Evolutionary conservation across 1,140 invertebrate species (phyloP).

Genomic region (Brachionus asplanchnoidis): DNA sequence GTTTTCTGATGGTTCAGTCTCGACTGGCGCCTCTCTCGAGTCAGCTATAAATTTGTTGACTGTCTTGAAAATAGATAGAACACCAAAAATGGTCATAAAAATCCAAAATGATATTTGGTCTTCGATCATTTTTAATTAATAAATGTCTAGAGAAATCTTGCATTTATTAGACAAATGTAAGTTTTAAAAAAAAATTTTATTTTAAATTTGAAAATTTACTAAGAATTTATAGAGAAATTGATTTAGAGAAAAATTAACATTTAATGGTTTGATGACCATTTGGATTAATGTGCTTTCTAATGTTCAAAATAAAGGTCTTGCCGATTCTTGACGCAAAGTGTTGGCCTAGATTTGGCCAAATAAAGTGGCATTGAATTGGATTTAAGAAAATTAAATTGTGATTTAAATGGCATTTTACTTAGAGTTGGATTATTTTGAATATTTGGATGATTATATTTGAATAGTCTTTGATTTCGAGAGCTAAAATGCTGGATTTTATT

Average conservation of each 20-base stretch:
- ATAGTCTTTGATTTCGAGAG: background rate
- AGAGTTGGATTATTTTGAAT: background rate
- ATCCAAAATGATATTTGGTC: conserved; percentile 31
- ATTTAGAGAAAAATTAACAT: background rate
- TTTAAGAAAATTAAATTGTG: background rate
- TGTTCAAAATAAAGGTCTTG: background rate
- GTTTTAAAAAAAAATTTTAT: background rate
- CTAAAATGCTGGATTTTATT: background rate
- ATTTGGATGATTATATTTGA: background rate
- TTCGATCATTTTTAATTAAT: conserved; percentile 16
- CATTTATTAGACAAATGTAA: background rate
- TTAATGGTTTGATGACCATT: background rate
- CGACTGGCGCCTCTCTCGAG: background rate
- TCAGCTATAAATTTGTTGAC: conserved; percentile 1
- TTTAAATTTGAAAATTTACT: background rate
- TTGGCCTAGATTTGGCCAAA: background rate
- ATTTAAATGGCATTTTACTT: background rate
- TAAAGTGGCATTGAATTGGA: background rate
- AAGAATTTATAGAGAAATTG: background rate
- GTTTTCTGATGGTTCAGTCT: background rate
- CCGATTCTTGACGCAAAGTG: background rate
- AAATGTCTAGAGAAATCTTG: background rate
- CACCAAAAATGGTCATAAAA: background rate
- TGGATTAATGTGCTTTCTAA: background rate
- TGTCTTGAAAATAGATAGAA: conserved; percentile 10